Conservation (phyloP, 2,888 invertebrate species). For the Heliconius ismenius region DNA sequence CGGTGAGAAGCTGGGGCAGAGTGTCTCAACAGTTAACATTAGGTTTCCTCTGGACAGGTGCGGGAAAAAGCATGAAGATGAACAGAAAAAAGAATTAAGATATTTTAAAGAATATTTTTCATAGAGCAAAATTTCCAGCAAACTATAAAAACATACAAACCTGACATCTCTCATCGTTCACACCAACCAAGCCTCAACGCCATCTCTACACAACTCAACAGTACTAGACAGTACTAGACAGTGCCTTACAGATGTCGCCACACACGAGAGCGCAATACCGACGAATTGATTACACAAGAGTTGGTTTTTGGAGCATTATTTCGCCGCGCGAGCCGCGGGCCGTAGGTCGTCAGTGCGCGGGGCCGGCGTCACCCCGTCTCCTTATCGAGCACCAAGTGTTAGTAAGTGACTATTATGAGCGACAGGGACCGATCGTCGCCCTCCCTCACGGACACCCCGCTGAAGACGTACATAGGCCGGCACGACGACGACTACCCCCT, state of each 20-base stretch:
- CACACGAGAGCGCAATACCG: constrained; percentile 19
- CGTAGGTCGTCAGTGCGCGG: constrained; percentile 78
- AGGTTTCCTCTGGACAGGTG: too few species aligned
- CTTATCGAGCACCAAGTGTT: constrained; percentile 63
- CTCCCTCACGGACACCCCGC: constrained; percentile 93
- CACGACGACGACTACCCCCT: constrained; percentile 91
- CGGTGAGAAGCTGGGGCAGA: too few species aligned
- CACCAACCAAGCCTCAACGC: not conserved
- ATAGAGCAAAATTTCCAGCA: not conserved
- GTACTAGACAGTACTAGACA: not conserved
- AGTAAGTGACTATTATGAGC: constrained; percentile 89
- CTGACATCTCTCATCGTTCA: not conserved
- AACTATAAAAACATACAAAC: not conserved
- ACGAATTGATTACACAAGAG: constrained; percentile 17
- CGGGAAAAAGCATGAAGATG: too few species aligned
- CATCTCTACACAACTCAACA: not conserved
- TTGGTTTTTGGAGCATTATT: constrained; percentile 37
- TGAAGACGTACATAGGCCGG: constrained; percentile 92
- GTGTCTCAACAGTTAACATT: too few species aligned
- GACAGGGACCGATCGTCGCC: constrained; percentile 95
- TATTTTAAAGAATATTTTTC: too few species aligned
- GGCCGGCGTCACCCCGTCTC: constrained; percentile 70
- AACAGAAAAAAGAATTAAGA: too few species aligned
- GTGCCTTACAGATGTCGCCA: not conserved
- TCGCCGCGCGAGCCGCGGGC: constrained; percentile 81